Percentiles rank a stretch among this genome's conserved stretches.
Conservation (phyloP, 2,797 vertebrate species). For the Threskiornis aethiopicus region DNA sequence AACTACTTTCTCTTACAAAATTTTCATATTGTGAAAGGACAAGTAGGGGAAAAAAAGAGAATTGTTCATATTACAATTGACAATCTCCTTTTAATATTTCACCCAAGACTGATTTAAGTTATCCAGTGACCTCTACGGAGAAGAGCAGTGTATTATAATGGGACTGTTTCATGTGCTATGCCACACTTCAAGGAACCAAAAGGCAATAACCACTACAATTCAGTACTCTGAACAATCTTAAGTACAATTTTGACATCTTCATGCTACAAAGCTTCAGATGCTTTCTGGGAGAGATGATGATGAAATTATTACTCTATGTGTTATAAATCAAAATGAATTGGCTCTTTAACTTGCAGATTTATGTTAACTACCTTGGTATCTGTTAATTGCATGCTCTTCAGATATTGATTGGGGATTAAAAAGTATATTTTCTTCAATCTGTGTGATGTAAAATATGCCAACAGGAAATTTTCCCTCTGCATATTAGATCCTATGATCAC, state of each 20-base stretch:
- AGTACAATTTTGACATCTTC: slow-evolving; percentile 62
- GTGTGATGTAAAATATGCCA: slow-evolving; percentile 74
- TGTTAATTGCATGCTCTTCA: slow-evolving; percentile 74
- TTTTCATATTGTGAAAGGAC: slow-evolving; percentile 59
- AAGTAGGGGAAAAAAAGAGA: background rate
- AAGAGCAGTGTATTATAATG: slow-evolving; percentile 45
- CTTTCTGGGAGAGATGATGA: slow-evolving; percentile 58
- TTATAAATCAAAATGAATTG: slow-evolving; percentile 75
- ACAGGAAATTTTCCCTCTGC: slow-evolving; percentile 68
- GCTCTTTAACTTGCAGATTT: slow-evolving; percentile 78
- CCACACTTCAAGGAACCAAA: slow-evolving; percentile 48
- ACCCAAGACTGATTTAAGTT: slow-evolving; percentile 62
- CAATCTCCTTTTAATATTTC: slow-evolving; percentile 70
- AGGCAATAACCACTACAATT: slow-evolving; percentile 49
- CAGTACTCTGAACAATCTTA: slow-evolving; percentile 40
- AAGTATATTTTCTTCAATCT: slow-evolving; percentile 73
- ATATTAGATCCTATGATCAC: slow-evolving; percentile 71
- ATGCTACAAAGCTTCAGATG: slow-evolving; percentile 58
- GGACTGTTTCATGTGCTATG: slow-evolving; percentile 21
- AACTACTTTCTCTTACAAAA: slow-evolving; percentile 54
- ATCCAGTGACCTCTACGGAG: slow-evolving; percentile 52
- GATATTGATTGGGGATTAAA: slow-evolving; percentile 78
- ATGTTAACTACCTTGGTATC: slow-evolving; percentile 75
- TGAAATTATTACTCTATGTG: slow-evolving; percentile 64
- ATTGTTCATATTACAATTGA: slow-evolving; percentile 44